Base-by-base conservation (phyloP, 2,113 vertebrate species). In the Martes martes region DNA sequence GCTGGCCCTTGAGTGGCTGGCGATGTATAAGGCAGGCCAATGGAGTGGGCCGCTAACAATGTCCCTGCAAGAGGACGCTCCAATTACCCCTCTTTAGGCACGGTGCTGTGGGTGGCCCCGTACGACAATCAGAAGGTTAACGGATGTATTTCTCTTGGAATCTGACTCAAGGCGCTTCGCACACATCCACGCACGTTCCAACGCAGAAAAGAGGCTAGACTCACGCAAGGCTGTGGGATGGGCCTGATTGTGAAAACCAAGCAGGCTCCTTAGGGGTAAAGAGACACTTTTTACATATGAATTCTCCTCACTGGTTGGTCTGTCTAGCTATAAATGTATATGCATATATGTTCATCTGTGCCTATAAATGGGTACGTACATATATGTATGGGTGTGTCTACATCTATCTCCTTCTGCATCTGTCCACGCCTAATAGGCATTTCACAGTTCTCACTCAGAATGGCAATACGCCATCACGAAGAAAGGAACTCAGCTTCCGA, bases 1-100 rank as follows among this genome's bases (percentile, higher is more conserved):
- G 98, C 98, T 98, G 99, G 98, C 98, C 98, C 98, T 98, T 98
- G 98, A 98, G 97, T 98, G 98, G 98, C 61, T 95, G 96, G 98
- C 83, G 97, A 97, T 96, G 96, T 0, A 97, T 96, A 92, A 96
- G 81, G 71, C 98, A 97, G 98, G 83, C 98, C 98, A 97, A 98
- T 74, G 97, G 98, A 96, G 96, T 1, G 81, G 98, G 42, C 95
- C 23, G 87, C 94, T 94, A 97, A 98, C 96, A 98, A 97, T 2
- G 7, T 73, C 96, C 97, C 98, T 57, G 94, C 57, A 23, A 91
- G 95, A 85, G 76, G 33, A 59, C 42, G 69, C 81, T 97, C 96
- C 94, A 97, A 98, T 98, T 98, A 98, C 96, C 96, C 98, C 94
- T 98, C 98, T 98, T 98, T 98, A 98, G 98, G 98, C 88, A 94